Evolutionary conservation across 1,140 invertebrate genomes (phyloP).

Genomic region (Panagrolaimus sp.): DNA sequence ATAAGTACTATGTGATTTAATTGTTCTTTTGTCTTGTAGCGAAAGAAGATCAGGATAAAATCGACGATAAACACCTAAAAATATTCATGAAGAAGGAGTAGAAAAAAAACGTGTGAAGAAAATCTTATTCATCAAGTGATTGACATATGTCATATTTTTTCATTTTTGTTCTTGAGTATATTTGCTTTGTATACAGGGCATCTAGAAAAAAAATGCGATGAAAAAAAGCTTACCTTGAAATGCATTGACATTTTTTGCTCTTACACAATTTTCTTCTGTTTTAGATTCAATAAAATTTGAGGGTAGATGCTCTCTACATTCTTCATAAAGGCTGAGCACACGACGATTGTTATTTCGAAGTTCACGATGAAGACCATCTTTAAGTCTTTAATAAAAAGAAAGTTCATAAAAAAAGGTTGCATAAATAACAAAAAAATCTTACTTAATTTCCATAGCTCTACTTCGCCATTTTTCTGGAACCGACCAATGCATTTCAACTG

Average conservation of each 20-base stretch:
- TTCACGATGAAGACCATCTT: conserved; percentile 40
- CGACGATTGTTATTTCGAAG: conserved; percentile 43
- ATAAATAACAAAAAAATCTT: too few relatives aligned
- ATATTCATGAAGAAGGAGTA: too few relatives aligned
- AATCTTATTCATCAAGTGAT: neutral
- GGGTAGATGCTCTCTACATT: conserved; percentile 26
- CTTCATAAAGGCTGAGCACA: conserved; percentile 39
- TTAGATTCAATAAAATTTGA: conserved; percentile 40
- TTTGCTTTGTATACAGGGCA: too few relatives aligned
- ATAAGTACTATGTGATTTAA: conserved; percentile 39
- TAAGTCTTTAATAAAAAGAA: conserved; percentile 30
- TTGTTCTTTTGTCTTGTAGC: conserved; percentile 33
- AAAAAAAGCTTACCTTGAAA: conserved; percentile 35
- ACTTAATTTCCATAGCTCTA: conserved; percentile 43
- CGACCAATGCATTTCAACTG: conserved; percentile 52
- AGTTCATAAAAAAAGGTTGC: neutral
- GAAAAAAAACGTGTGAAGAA: too few relatives aligned
- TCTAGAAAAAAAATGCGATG: neutral
- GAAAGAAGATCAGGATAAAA: conserved; percentile 38
- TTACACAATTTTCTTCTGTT: conserved; percentile 40
- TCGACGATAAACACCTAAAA: conserved; percentile 40
- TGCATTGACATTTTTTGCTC: conserved; percentile 34
- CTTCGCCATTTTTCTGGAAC: conserved; percentile 41
- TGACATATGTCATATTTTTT: neutral
- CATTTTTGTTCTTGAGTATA: too few relatives aligned